Conservation (phyloP, 2,888 invertebrate species). For the Orthonychiurus folsomi region DNA sequence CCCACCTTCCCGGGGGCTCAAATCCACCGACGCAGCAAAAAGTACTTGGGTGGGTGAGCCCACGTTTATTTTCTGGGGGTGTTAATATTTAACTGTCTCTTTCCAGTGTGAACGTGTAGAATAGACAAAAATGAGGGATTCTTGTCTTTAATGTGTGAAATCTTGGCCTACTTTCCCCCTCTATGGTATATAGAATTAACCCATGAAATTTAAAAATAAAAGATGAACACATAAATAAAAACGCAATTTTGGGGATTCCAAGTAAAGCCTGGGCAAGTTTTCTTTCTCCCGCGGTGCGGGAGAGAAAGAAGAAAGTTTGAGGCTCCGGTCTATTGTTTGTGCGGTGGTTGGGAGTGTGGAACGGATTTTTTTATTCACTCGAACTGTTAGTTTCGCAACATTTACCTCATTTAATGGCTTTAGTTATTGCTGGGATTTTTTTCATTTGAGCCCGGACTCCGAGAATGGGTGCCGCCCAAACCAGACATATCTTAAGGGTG, state of each 20-base stretch:
- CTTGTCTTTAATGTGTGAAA: not conserved
- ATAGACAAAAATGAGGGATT: no score
- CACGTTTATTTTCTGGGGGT: not conserved
- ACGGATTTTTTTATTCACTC: slow-evolving; percentile 31
- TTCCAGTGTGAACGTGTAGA: not conserved
- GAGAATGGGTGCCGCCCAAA: no score
- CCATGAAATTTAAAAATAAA: not conserved
- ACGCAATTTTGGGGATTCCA: no score
- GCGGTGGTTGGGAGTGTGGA: slow-evolving; percentile 57
- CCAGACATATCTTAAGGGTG: no score
- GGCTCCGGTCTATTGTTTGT: not conserved
- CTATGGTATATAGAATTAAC: not conserved
- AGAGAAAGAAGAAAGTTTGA: not conserved
- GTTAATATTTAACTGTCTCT: not conserved
- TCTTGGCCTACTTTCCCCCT: not conserved
- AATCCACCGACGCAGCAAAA: not conserved
- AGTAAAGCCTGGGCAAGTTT: no score
- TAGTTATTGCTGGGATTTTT: slow-evolving; percentile 18
- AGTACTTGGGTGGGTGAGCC: not conserved
- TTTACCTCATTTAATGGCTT: slow-evolving; percentile 25
- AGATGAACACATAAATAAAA: not conserved
- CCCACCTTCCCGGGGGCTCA: not conserved
- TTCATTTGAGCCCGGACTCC: no score
- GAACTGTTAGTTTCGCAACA: slow-evolving; percentile 30
- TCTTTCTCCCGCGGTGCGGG: not conserved